phyloP scores from a whole-genome alignment of 2,888 invertebrate species.

The Leucozona laternaria region DNA sequence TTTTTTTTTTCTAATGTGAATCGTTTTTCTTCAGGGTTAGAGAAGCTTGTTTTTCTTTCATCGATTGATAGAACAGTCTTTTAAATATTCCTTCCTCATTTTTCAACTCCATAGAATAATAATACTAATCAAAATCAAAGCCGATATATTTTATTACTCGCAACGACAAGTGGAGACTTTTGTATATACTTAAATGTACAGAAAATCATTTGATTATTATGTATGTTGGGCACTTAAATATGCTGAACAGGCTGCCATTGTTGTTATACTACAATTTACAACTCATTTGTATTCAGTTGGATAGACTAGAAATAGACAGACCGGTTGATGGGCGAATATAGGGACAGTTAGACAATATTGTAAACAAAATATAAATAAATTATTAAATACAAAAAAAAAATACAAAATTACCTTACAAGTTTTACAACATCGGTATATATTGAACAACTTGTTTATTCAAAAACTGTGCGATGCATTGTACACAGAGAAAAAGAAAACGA shows the following conservation, averaged over 20 bases:
- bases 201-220: conserved; percentile 25
- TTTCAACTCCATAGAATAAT: conserved; percentile 17
- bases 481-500: background rate
- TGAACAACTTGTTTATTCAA: conserved; percentile 25
- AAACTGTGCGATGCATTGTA: background rate
- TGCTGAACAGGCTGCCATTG: conserved; percentile 15
- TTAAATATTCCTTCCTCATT: conserved; percentile 38
- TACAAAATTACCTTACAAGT: conserved; percentile 26
- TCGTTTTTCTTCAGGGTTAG: background rate
- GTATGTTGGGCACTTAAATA: conserved; percentile 34
- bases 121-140: conserved; percentile 22
- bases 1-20: background rate
- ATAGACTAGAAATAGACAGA: conserved; percentile 23
- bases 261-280: conserved; percentile 2
- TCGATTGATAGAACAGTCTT: background rate
- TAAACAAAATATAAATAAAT: conserved; percentile 1
- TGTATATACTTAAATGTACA: background rate
- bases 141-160: background rate
- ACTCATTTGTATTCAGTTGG: conserved; percentile 23
- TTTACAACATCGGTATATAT: conserved; percentile 8
- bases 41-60: background rate
- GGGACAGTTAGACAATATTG: conserved; percentile 23
- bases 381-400: background rate
- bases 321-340: conserved; percentile 7
- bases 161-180: conserved; percentile 22